phyloP scores from a whole-genome alignment of 2,797 vertebrate genomes.

The Triplophysa bombifrons region DNA sequence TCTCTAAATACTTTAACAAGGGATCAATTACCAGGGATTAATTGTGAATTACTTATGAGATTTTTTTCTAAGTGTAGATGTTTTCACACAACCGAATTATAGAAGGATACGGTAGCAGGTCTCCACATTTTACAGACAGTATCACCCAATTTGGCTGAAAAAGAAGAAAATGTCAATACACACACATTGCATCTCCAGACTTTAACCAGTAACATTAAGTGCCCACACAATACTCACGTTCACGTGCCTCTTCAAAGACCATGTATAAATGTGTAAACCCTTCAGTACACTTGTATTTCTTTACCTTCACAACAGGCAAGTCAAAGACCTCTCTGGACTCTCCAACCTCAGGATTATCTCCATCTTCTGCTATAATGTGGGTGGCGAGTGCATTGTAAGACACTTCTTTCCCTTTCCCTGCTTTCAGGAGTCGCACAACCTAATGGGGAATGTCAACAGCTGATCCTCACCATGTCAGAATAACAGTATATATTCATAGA shows the following conservation, averaged over 20 bases:
- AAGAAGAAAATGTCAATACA: constrained; percentile 34
- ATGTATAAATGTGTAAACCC: neutral
- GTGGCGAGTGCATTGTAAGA: constrained; percentile 97
- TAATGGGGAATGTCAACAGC: constrained; percentile 62
- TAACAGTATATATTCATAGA: neutral
- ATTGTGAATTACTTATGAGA: neutral
- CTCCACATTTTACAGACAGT: constrained; percentile 93
- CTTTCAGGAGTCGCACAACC: constrained; percentile 93
- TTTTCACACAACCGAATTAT: neutral
- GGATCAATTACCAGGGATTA: neutral
- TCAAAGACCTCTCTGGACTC: constrained; percentile 98
- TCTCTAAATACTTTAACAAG: neutral
- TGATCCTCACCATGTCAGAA: neutral
- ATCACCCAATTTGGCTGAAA: constrained; percentile 96
- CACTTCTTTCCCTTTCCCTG: constrained; percentile 95
- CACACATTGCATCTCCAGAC: neutral
- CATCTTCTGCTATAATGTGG: constrained; percentile 95
- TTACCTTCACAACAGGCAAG: constrained; percentile 95
- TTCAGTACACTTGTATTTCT: neutral
- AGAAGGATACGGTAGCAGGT: constrained; percentile 90
- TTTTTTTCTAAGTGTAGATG: no score
- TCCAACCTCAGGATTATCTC: constrained; percentile 95
- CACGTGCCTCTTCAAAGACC: neutral
- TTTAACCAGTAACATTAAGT: neutral
- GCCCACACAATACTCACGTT: neutral